Evolutionary conservation across 2,888 invertebrate species (phyloP), one percentile per base, ranked within the genome.

Genomic region (Epinotia brunnichana): DNA sequence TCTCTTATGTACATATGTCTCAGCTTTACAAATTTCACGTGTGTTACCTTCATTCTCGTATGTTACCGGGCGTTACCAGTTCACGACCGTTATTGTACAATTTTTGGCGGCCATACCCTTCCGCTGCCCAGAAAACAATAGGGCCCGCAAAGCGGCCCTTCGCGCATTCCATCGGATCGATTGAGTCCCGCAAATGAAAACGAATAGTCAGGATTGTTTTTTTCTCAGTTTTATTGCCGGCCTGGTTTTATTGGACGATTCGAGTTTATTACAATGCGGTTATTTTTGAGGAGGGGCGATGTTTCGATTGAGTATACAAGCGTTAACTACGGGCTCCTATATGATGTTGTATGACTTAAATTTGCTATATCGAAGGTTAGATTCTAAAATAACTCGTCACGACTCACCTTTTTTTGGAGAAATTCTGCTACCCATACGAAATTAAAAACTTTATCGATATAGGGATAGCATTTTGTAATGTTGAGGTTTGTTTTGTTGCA

Each of bases 181-280:
- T 68, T 64, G 62, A 56, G 69, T 69, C 69, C 24, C 67, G 48
- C 56, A 74, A 73, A 75, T 69, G 70, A 66, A 73, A 75, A 71
- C 68, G 71, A 72, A 75, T 62, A 56, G 74, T 39, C 62, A 44
- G 61, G 64, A 68, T 74, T 70, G 74, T 70, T 57, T 68, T 71
- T 69, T 74, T 70, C 59, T 69, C 60, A 44, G 62, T 75, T 76
- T 75, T 73, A 76, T 75, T 44, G 73, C 66, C 53, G 54, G 54
- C 66, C 62, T 59, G 73, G 73, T 75, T 77, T 74, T 77, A 76
- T 74, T 76, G 72, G 70, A 69, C 67, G 70, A 72, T 76, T 77
- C 74, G 74, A 74, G 70, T 77, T 76, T 79, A 78, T 74, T 75
- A 74, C 76, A 74, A 76, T 75, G 74, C 62, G 72, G 66, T 61